Evolutionary conservation across 2,888 invertebrate species (phyloP).

Genomic region (Diachrysia chrysitis): DNA sequence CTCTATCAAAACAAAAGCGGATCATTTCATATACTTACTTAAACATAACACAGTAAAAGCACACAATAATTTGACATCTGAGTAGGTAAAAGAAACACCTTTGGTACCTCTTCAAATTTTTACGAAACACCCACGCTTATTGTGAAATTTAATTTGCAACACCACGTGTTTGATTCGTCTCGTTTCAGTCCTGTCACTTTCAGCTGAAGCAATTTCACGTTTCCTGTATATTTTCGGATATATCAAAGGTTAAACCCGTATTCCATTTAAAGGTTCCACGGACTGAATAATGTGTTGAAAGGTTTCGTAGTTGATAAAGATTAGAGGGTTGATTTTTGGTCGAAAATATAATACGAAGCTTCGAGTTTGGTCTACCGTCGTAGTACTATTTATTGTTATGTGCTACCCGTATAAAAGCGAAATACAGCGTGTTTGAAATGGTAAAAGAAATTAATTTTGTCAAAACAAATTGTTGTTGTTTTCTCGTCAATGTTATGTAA

Average conservation of each 20-base stretch:
- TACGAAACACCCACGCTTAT: conserved; percentile 25
- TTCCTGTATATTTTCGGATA: conserved; percentile 55
- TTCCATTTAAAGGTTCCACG: conserved; percentile 35
- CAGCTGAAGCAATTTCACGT: conserved; percentile 66
- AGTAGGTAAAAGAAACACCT: conserved; percentile 6
- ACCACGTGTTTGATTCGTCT: conserved; percentile 44
- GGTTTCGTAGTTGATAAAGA: conserved; percentile 18
- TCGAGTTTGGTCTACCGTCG: not conserved
- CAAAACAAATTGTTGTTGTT: conserved; percentile 4
- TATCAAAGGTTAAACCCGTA: conserved; percentile 54
- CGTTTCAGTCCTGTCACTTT: conserved; percentile 62
- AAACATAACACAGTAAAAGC: not conserved
- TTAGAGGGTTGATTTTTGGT: conserved; percentile 23
- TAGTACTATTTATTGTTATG: no score
- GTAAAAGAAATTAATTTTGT: not conserved
- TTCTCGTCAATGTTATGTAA: not conserved
- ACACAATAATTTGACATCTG: not conserved
- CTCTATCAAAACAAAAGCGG: not conserved
- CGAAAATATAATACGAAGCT: not conserved
- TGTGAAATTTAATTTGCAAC: conserved; percentile 54
- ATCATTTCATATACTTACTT: not conserved
- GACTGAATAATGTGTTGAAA: conserved; percentile 44
- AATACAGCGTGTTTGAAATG: not conserved
- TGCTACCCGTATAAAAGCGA: no score
- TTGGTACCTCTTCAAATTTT: not conserved